phyloP scores from a whole-genome alignment of 2,797 vertebrate species.

The Helarctos malayanus region DNA sequence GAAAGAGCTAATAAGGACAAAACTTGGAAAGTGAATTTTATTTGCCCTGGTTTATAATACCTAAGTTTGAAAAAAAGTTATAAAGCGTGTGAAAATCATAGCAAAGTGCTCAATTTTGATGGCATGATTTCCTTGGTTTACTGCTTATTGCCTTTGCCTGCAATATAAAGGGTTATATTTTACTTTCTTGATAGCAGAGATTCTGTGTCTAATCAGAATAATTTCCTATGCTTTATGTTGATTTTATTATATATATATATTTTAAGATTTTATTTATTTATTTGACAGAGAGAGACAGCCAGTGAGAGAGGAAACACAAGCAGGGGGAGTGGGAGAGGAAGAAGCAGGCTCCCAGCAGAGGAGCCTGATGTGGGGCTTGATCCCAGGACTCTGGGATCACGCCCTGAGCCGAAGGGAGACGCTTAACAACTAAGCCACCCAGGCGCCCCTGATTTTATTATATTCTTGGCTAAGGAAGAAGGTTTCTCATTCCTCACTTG shows the following conservation, averaged over 20 bases:
- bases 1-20: slow-evolving; percentile 30
- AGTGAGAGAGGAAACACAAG: no score
- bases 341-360: no score
- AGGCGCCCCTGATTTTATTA: slow-evolving; percentile 20
- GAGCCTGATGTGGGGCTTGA: no score
- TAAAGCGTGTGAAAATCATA: slow-evolving; percentile 54
- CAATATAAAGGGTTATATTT: slow-evolving; percentile 21
- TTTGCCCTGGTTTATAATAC: slow-evolving; percentile 51
- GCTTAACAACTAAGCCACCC: no score
- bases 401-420: no score
- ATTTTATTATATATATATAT: slow-evolving; percentile 37
- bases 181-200: slow-evolving; percentile 29
- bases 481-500: neutral
- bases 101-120: slow-evolving; percentile 49
- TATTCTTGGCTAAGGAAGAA: slow-evolving; percentile 8
- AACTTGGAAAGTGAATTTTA: slow-evolving; percentile 53
- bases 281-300: no score
- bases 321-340: no score
- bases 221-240: slow-evolving; percentile 38
- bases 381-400: no score
- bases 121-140: slow-evolving; percentile 54
- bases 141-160: slow-evolving; percentile 56
- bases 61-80: slow-evolving; percentile 22
- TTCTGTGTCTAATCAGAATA: slow-evolving; percentile 1
- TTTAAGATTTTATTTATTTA: no score